Evolutionary conservation across 2,113 vertebrate species (phyloP).

Genomic region (Junco hyemalis): DNA sequence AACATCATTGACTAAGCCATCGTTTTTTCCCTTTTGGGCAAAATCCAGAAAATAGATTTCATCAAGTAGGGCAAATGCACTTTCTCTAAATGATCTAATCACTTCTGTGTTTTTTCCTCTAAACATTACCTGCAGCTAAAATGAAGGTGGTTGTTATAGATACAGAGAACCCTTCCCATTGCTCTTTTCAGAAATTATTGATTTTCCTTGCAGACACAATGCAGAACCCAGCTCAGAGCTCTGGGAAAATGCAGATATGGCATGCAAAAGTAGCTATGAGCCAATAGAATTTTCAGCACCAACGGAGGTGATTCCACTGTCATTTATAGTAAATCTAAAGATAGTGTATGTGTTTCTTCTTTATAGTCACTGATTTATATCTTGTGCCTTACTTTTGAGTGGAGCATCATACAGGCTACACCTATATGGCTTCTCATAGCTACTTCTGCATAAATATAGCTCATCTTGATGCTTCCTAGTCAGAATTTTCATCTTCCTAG

Average conservation of each 20-base stretch:
- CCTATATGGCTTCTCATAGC: neutral
- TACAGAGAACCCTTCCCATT: neutral
- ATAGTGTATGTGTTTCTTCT: neutral
- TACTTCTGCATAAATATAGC: neutral
- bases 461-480: neutral
- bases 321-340: neutral
- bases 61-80: neutral
- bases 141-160: neutral
- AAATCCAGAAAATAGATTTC: neutral
- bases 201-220: neutral
- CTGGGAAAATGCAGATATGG: neutral
- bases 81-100: neutral
- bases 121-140: neutral
- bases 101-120: neutral
- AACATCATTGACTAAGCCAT: neutral
- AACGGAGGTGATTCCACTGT: neutral
- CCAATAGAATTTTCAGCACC: neutral
- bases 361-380: neutral
- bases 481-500: neutral
- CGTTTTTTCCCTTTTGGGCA: neutral
- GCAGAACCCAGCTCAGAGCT: neutral
- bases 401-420: neutral
- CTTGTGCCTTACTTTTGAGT: neutral
- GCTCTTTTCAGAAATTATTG: neutral
- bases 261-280: neutral